Percentiles rank a stretch among this genome's conserved stretches.
These are phyloP conservation scores for Hestina assimilis DNA, from an alignment of 1,140 invertebrate species.

Conservation along the genomic window DNA sequence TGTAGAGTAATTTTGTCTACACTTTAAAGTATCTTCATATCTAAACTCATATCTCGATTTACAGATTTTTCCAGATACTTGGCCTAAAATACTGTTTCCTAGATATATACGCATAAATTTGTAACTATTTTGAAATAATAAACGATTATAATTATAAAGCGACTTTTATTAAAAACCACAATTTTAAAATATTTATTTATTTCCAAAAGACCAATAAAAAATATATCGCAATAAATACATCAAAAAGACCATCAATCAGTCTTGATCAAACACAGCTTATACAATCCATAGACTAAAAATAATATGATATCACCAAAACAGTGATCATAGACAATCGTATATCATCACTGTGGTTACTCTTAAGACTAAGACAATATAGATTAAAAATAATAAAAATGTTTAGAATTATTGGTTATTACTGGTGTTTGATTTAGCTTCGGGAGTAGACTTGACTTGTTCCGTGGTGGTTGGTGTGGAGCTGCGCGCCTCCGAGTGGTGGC, in stretches of 20 bases:
- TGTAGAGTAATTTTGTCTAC: background rate
- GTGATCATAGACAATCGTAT: slow-evolving; percentile 26
- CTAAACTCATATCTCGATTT: background rate
- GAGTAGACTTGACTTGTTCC: slow-evolving; percentile 58
- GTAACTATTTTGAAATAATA: slow-evolving; percentile 7
- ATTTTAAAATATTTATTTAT: background rate
- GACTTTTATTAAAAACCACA: slow-evolving; percentile 9
- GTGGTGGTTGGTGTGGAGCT: slow-evolving; percentile 80
- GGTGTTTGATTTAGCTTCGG: slow-evolving; percentile 57
- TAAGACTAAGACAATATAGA: slow-evolving; percentile 16
- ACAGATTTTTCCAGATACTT: background rate
- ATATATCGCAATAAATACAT: slow-evolving; percentile 16
- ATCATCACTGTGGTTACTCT: slow-evolving; percentile 28
- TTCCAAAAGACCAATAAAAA: slow-evolving; percentile 2
- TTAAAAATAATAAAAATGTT: slow-evolving; percentile 9
- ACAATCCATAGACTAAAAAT: slow-evolving; percentile 13
- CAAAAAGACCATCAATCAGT: slow-evolving; percentile 28
- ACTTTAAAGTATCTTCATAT: background rate
- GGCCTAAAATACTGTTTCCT: background rate
- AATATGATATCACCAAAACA: slow-evolving; percentile 25
- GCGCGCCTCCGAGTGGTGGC: slow-evolving; percentile 30
- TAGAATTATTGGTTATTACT: slow-evolving; percentile 24
- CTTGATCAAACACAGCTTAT: slow-evolving; percentile 16
- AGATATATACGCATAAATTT: slow-evolving; percentile 1
- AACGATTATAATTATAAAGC: background rate